Percentiles rank a stretch among this genome's conserved stretches.
Conservation (phyloP, 2,113 vertebrate genomes). For the Neodontobutis hainanensis region DNA sequence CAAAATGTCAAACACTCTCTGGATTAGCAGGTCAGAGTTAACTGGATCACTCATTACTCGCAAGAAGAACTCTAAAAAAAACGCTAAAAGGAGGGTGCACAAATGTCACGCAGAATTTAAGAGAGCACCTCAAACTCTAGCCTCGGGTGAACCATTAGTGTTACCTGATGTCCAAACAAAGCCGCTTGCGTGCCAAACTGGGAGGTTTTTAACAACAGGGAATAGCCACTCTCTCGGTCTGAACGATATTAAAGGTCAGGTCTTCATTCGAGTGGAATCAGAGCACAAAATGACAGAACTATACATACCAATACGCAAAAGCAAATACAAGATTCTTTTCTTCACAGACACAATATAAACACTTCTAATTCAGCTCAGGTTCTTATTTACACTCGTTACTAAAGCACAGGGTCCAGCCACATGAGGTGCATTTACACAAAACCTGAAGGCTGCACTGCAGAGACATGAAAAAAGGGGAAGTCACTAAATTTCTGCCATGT, state of each 20-base stretch:
- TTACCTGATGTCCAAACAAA: neutral
- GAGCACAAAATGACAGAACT: neutral
- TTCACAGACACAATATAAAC: neutral
- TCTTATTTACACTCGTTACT: neutral
- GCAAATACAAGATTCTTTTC: neutral
- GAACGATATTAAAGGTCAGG: neutral
- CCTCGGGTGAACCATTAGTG: no score
- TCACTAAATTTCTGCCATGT: no score
- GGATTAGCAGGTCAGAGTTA: neutral
- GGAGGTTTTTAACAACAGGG: no score
- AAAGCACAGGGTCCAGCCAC: neutral
- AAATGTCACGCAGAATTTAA: neutral
- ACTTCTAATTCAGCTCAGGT: neutral
- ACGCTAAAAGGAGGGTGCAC: neutral
- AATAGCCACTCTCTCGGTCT: no score
- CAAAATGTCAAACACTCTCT: neutral
- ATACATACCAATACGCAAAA: neutral
- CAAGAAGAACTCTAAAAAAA: neutral
- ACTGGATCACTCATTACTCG: neutral
- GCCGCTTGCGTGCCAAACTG: no score
- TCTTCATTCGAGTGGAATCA: neutral
- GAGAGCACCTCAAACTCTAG: no score
- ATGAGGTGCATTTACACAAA: neutral
- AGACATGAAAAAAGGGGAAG: no score
- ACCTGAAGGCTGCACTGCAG: neutral